phyloP scores from a whole-genome alignment of 2,797 vertebrate species.

The Pangasius sanitwongsei region DNA sequence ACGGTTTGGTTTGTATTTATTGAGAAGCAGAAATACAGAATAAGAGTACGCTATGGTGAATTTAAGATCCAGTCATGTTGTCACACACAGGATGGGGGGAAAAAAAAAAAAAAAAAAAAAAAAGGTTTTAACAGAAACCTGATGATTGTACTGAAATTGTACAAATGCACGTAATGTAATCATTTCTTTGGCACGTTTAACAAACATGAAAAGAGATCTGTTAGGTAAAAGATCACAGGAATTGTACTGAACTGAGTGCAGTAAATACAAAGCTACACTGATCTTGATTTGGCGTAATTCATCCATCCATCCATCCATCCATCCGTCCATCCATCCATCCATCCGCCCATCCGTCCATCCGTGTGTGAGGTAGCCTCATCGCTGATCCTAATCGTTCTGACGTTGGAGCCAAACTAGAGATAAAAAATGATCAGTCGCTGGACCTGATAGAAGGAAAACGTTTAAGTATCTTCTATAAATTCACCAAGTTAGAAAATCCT shows the following conservation, averaged over 20 bases:
- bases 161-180: not conserved
- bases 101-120: too few relatives aligned
- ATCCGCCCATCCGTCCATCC: too few relatives aligned
- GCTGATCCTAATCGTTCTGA: not conserved
- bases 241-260: not conserved
- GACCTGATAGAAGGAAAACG: too few relatives aligned
- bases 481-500: too few relatives aligned
- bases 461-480: too few relatives aligned
- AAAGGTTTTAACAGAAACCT: too few relatives aligned
- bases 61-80: not conserved
- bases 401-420: not conserved
- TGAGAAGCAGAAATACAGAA: not conserved
- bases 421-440: not conserved
- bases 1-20: not conserved
- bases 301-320: too few relatives aligned
- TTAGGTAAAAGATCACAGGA: not conserved
- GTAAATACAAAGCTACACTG: not conserved
- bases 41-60: not conserved
- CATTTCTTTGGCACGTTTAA: not conserved
- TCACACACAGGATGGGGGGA: too few relatives aligned
- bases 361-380: not conserved
- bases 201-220: not conserved
- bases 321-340: not conserved
- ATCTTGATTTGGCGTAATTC: not conserved
- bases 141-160: not conserved